These are phyloP conservation scores for Stenodera caucasica DNA, from an alignment of 2,888 invertebrate genomes.

Conservation along the genomic window DNA sequence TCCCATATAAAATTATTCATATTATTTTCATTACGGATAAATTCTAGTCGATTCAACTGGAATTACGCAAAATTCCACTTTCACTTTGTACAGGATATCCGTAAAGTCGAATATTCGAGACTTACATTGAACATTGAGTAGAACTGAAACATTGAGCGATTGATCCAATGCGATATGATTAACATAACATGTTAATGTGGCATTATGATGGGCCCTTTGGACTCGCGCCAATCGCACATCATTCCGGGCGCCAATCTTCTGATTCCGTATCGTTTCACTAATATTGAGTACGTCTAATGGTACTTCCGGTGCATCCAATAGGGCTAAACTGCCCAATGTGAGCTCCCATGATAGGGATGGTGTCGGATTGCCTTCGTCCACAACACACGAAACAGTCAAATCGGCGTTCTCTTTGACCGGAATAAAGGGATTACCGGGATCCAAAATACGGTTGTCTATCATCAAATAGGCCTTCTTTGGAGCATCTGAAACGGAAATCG, in stretches of 20 bases:
- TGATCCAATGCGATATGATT: conserved; percentile 66
- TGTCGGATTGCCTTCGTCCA: conserved; percentile 77
- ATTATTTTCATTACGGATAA: neutral
- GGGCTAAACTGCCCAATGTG: conserved; percentile 63
- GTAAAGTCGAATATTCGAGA: conserved; percentile 35
- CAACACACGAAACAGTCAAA: conserved; percentile 80
- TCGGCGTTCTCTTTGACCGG: conserved; percentile 85
- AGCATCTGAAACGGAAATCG: conserved; percentile 64
- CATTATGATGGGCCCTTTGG: conserved; percentile 83
- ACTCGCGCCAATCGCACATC: conserved; percentile 73
- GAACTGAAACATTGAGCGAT: conserved; percentile 62
- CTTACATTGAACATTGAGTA: conserved; percentile 71
- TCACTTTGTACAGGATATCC: neutral
- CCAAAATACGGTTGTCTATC: conserved; percentile 81
- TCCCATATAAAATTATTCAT: too few relatives aligned
- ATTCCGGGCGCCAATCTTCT: conserved; percentile 59
- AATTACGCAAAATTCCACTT: too few relatives aligned
- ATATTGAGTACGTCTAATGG: conserved; percentile 60
- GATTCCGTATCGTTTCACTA: conserved; percentile 49
- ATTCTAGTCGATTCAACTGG: too few relatives aligned
- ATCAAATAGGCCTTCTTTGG: conserved; percentile 83
- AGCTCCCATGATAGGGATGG: conserved; percentile 68
- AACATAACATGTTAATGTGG: conserved; percentile 79
- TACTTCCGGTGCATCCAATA: conserved; percentile 62
- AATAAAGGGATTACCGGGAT: conserved; percentile 85